phyloP scores from a whole-genome alignment of 2,888 invertebrate genomes.

The Spialia ferax region DNA sequence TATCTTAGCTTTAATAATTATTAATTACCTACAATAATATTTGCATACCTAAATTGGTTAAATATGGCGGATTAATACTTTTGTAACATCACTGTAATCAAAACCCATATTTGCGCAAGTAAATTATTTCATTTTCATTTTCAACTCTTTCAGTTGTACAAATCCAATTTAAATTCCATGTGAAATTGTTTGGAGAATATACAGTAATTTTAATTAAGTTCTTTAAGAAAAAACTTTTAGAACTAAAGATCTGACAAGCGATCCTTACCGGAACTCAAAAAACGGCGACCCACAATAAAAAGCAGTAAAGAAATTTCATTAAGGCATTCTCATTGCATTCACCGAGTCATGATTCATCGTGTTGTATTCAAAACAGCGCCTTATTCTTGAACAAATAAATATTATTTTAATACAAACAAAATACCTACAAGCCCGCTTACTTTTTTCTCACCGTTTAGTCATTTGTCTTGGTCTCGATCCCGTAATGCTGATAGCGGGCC shows the following conservation, averaged over 20 bases:
- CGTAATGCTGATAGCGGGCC: conserved; percentile 21
- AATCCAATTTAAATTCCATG: no score
- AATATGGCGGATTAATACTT: no score
- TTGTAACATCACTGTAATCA: no score
- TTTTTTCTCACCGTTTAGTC: conserved; percentile 49
- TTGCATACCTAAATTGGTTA: no score
- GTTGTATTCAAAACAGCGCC: conserved; percentile 34
- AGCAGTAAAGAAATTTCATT: conserved; percentile 56
- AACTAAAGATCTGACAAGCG: neutral
- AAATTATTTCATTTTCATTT: no score
- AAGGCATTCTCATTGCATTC: conserved; percentile 47
- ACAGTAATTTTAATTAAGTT: no score
- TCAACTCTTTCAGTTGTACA: no score
- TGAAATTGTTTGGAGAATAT: no score
- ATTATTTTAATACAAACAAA: conserved; percentile 40
- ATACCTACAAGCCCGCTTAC: conserved; percentile 47
- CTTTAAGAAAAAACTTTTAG: no score
- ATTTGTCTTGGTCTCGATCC: conserved; percentile 38
- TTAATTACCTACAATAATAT: no score
- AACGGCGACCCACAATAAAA: neutral
- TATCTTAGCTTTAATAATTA: no score
- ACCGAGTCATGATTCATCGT: conserved; percentile 51
- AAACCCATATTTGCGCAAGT: no score
- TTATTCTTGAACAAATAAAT: conserved; percentile 44
- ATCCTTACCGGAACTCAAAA: conserved; percentile 23